Evolutionary conservation across 2,113 vertebrate species (phyloP), one percentile per base, ranked within the genome.

Genomic region (Prolemur simus): DNA sequence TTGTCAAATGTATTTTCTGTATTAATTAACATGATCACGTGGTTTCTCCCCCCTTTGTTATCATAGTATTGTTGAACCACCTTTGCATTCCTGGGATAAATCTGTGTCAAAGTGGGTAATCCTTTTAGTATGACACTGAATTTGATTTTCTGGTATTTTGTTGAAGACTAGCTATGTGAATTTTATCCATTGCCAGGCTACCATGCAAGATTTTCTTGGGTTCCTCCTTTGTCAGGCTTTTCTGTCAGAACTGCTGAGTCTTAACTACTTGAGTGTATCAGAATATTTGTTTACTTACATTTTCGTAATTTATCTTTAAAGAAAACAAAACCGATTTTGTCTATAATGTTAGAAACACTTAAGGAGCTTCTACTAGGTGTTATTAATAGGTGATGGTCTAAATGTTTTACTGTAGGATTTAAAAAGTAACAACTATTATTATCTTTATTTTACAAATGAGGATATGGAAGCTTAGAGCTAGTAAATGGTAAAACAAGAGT

Each of bases 41-140:
- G 15, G 2, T 3, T 64, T 78, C 21, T 47, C 2, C 7, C 10
- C 1, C 11, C 3, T 71, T 42, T 82, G 9, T 77, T 71, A 2
- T 91, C 11, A 58, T 88, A 69, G 76, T 64, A 32, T 85, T 85
- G 27, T 49, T 80, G 69, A 82, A 83, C 29, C 60, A 76, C 47
- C 34, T 95, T 94, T 95, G 66, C 58, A 88, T 93, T 91, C 42
- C 27, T 60, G 54, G 17, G n/a, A 77, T 87, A 85, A 87, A 85
- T 68, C 45, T 66, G 88, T 47, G 3, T 60, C n/a, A 68, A 60
- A 60, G 25, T 60, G 58, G 27, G 25, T 63, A 66, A 54, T 82
- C 8, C 32, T 80, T 74, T 93, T 93, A 90, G 64, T 63, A 34
- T 71, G 14, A 25, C 27, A 21, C 29, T 74, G 34, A 27, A 66